A percentile compares a stretch with the other conserved stretches of the same genome.
Conservation (phyloP, 2,797 vertebrate genomes). For the Vultur gryphus region DNA sequence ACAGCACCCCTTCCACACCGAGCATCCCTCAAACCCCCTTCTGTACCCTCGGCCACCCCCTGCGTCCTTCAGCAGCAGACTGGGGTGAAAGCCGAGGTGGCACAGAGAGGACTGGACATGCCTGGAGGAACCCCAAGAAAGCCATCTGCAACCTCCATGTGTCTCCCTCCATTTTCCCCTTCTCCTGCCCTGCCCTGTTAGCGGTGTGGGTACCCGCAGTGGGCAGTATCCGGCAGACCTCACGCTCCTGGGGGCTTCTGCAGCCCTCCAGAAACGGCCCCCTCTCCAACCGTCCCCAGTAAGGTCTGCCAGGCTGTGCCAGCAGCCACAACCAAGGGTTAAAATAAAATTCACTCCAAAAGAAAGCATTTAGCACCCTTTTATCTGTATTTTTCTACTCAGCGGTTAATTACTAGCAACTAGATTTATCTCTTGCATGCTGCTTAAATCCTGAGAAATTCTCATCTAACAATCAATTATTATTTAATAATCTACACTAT, state of each 20-base stretch:
- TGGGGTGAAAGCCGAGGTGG: neutral
- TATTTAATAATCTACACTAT: conserved; percentile 63
- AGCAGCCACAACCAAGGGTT: neutral
- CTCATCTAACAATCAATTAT: conserved; percentile 65
- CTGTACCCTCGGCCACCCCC: neutral
- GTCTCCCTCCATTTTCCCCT: neutral
- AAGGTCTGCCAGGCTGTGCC: neutral
- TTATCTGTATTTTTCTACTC: conserved; percentile 36
- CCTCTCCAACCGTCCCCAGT: accelerated
- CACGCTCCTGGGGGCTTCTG: neutral
- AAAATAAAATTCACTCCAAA: conserved; percentile 27
- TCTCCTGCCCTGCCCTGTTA: neutral
- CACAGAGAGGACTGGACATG: neutral
- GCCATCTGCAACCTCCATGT: neutral
- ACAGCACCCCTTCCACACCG: neutral
- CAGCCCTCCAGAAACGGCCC: neutral
- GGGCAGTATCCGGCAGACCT: neutral
- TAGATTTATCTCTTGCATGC: conserved; percentile 32
- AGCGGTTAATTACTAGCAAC: conserved; percentile 35
- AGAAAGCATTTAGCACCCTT: conserved; percentile 16
- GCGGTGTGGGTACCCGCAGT: neutral
- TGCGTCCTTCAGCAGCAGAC: neutral
- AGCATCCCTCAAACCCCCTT: neutral
- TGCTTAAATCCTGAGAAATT: conserved; percentile 35
- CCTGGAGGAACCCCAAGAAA: neutral